Evolutionary conservation across 2,797 vertebrate species (phyloP).

Genomic region (Pterois miles): DNA sequence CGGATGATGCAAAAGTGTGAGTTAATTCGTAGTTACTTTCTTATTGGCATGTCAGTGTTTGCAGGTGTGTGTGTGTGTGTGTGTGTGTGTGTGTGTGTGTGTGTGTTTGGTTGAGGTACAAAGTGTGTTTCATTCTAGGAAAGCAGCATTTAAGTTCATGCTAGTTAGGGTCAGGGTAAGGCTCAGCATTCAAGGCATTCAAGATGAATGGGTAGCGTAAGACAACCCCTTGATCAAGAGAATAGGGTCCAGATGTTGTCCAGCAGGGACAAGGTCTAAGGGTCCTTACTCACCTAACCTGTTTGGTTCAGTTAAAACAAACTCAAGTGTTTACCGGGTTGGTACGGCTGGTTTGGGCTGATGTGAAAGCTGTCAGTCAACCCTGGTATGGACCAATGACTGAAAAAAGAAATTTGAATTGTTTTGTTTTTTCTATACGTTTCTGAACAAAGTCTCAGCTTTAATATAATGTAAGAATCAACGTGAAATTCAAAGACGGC

Average conservation of each 20-base stretch:
- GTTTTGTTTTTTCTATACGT: too few relatives aligned
- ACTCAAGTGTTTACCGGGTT: not conserved
- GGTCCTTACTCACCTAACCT: not conserved
- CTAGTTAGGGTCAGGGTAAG: not conserved
- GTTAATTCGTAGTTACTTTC: not conserved
- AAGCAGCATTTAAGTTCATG: not conserved
- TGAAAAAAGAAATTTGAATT: too few relatives aligned
- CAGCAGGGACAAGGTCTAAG: not conserved
- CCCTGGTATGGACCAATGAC: not conserved
- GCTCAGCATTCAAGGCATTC: too few relatives aligned
- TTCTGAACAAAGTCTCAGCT: too few relatives aligned
- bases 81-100: not conserved
- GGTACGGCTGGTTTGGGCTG: not conserved
- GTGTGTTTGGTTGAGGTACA: not conserved
- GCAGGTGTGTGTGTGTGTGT: not conserved
- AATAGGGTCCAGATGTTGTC: not conserved
- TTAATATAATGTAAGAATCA: too few relatives aligned
- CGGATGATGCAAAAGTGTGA: constrained; percentile 7
- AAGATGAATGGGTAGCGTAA: not conserved
- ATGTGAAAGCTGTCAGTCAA: not conserved
- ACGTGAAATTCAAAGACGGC: too few relatives aligned
- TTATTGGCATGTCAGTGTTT: not conserved
- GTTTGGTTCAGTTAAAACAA: not conserved
- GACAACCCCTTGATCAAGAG: not conserved
- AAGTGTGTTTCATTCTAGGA: not conserved